These are phyloP conservation scores for Autographa gamma DNA, from an alignment of 2,888 invertebrate genomes.

Conservation along the genomic window DNA sequence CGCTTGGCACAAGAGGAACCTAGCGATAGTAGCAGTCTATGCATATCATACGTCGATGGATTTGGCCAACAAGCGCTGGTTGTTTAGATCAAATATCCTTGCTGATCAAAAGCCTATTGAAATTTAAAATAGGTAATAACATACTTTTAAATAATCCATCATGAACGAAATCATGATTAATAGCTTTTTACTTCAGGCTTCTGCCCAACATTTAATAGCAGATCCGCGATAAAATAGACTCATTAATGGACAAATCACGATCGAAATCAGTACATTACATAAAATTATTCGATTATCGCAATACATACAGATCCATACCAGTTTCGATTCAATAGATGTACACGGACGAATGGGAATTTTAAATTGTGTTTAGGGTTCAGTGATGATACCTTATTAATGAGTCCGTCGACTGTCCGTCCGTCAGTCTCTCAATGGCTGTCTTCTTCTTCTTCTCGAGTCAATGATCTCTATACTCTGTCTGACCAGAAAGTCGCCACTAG, in stretches of 20 bases:
- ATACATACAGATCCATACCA: conserved; percentile 31
- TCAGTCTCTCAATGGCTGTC: no score
- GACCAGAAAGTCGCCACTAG: no score
- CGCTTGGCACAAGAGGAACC: no score
- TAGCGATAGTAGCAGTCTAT: no score
- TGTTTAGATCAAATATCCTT: neutral
- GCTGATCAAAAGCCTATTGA: neutral
- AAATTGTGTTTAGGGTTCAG: conserved; percentile 13
- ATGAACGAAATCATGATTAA: neutral
- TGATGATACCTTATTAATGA: neutral
- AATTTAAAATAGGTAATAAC: neutral
- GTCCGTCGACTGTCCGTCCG: neutral
- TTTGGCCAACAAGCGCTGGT: no score
- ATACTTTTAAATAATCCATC: neutral
- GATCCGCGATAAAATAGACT: conserved; percentile 44
- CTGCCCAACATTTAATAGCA: conserved; percentile 36
- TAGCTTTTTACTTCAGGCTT: neutral
- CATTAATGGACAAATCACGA: conserved; percentile 50
- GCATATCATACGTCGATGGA: no score
- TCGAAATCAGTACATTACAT: conserved; percentile 35
- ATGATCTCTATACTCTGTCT: no score
- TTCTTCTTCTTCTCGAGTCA: no score
- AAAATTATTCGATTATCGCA: conserved; percentile 51
- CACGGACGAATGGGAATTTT: conserved; percentile 22
- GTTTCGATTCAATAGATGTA: conserved; percentile 44